phyloP scores from a whole-genome alignment of 2,888 invertebrate species.

The Acrocyrtus sp. region DNA sequence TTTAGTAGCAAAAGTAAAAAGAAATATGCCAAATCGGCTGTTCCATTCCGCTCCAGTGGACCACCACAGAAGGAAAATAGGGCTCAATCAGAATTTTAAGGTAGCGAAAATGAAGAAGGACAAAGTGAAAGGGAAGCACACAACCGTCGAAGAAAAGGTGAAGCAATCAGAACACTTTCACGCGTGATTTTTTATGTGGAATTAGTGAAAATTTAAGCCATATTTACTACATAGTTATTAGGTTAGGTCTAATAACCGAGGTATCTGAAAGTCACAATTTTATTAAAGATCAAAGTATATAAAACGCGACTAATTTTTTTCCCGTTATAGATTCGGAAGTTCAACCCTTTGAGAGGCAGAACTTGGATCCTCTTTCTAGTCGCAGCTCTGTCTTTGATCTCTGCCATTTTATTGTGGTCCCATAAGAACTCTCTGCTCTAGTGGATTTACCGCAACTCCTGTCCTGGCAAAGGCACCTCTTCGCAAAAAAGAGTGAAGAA shows the following conservation, averaged over 20 bases:
- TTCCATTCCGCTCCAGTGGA: conserved; percentile 11
- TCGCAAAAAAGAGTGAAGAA: too few relatives aligned
- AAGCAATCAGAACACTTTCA: too few relatives aligned
- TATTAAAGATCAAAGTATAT: neutral
- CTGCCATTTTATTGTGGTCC: neutral
- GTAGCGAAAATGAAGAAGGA: conserved; percentile 15
- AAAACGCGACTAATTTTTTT: neutral
- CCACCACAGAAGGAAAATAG: conserved; percentile 35
- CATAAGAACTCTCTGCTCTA: neutral
- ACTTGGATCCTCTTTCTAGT: conserved; percentile 6
- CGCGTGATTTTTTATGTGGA: too few relatives aligned
- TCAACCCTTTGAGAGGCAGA: conserved; percentile 5
- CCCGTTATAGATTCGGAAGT: conserved; percentile 30
- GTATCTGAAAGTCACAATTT: too few relatives aligned
- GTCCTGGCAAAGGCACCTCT: neutral
- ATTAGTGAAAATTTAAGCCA: too few relatives aligned
- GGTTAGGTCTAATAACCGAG: neutral
- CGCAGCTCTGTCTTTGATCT: neutral
- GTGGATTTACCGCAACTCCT: neutral
- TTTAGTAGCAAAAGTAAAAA: neutral
- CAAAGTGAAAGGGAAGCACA: conserved; percentile 13
- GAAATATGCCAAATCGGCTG: conserved; percentile 21
- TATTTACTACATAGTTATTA: neutral
- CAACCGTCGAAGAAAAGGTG: conserved; percentile 37
- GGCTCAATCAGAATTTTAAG: conserved; percentile 32